Conservation (phyloP, 2,113 vertebrate species). For the Ancistrus triradiatus region DNA sequence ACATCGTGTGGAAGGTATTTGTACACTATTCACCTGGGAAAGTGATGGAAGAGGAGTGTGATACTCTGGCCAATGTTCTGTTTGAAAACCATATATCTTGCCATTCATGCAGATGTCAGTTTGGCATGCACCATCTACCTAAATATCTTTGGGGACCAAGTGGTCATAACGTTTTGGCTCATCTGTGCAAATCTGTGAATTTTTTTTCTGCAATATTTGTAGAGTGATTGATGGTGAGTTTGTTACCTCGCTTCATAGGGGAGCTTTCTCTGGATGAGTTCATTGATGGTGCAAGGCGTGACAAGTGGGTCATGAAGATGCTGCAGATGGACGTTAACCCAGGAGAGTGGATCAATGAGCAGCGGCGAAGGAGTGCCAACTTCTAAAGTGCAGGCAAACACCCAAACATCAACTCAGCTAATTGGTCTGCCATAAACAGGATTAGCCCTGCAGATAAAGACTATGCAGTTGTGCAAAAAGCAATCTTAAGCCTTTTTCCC, state of each 20-base stretch:
- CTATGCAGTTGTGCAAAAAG: not conserved
- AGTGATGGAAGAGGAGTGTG: too few species aligned
- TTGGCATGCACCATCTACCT: too few species aligned
- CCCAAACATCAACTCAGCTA: not conserved
- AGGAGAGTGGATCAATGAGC: constrained; percentile 79
- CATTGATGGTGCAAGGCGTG: constrained; percentile 82
- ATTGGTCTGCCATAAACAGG: not conserved
- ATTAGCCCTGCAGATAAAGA: not conserved
- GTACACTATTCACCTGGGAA: too few species aligned
- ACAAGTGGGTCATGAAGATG: constrained; percentile 98
- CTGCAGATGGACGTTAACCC: constrained; percentile 88
- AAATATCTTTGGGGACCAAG: too few species aligned
- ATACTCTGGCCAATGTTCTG: too few species aligned
- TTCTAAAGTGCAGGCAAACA: constrained; percentile 5
- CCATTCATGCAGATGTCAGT: too few species aligned
- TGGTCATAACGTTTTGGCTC: too few species aligned
- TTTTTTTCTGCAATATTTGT: not conserved
- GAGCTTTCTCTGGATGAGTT: constrained; percentile 90
- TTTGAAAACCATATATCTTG: too few species aligned
- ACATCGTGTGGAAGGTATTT: too few species aligned
- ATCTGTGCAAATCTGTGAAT: too few species aligned
- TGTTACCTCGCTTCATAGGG: constrained; percentile 59
- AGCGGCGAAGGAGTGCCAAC: constrained; percentile 62
- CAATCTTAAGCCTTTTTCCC: constrained; percentile 13
- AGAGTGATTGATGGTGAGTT: constrained; percentile 4